phyloP scores from a whole-genome alignment of 2,113 vertebrate species.

The Oreochromis tanganicae region DNA sequence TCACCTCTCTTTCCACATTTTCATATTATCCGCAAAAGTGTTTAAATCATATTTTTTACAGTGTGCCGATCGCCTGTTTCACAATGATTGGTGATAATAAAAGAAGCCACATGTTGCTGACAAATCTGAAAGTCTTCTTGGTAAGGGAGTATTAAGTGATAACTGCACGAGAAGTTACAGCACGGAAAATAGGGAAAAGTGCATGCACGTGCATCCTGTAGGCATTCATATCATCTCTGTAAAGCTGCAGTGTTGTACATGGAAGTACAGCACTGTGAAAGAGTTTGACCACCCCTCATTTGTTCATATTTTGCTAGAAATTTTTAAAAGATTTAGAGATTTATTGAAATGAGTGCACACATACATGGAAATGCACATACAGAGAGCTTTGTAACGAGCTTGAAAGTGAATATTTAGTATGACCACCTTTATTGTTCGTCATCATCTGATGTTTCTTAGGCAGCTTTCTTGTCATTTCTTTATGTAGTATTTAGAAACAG shows the following conservation, averaged over 20 bases:
- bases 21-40: neutral
- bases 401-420: neutral
- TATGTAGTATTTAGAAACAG: neutral
- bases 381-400: neutral
- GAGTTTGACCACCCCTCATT: neutral
- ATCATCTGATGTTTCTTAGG: accelerated
- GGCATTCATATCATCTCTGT: neutral
- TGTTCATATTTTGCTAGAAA: neutral
- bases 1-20: neutral
- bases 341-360: neutral
- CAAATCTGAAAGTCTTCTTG: neutral
- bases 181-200: neutral
- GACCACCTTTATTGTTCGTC: neutral
- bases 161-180: neutral
- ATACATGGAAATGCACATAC: neutral
- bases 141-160: neutral
- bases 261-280: neutral
- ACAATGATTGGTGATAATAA: neutral
- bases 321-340: neutral
- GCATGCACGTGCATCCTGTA: neutral
- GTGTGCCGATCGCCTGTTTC: neutral
- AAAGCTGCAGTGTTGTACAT: neutral
- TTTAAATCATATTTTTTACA: neutral
- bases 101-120: neutral
- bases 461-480: neutral